phyloP scores from a whole-genome alignment of 2,888 invertebrate genomes.

The Prosapia bicincta region DNA sequence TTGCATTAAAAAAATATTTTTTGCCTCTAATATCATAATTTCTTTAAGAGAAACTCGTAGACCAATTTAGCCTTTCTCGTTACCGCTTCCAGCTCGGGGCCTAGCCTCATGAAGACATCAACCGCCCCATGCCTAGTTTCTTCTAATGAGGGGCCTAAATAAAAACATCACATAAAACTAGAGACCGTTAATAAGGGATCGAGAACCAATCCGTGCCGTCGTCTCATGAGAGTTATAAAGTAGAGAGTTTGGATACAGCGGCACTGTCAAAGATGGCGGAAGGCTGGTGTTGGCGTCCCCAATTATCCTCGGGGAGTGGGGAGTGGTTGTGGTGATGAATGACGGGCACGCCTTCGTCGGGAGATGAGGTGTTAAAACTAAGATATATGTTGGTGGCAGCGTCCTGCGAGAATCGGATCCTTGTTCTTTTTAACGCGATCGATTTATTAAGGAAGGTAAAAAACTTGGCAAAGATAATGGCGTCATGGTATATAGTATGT shows the following conservation, averaged over 20 bases:
- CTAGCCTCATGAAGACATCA: background rate
- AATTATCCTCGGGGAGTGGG: constrained; percentile 17
- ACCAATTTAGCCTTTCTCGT: too few species aligned
- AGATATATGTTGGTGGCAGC: constrained; percentile 25
- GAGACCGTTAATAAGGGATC: background rate
- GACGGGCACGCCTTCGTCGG: constrained; percentile 15
- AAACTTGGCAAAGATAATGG: too few species aligned
- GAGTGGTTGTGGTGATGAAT: background rate
- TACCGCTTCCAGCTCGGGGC: too few species aligned
- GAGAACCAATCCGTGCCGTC: background rate
- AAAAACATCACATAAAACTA: background rate
- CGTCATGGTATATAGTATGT: too few species aligned
- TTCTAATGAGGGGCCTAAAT: background rate
- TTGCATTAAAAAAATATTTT: too few species aligned
- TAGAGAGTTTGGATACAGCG: constrained; percentile 14
- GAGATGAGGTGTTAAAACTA: constrained; percentile 23
- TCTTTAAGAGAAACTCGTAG: too few species aligned
- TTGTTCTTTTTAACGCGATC: background rate
- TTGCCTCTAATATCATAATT: too few species aligned
- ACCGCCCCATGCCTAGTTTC: background rate
- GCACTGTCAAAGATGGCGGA: constrained; percentile 27
- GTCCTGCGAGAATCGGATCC: background rate
- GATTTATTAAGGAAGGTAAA: too few species aligned
- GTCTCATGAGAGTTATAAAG: constrained; percentile 17
- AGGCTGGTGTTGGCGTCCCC: constrained; percentile 24